Conservation (phyloP, 2,888 invertebrate species). For the Netelia melanura region DNA sequence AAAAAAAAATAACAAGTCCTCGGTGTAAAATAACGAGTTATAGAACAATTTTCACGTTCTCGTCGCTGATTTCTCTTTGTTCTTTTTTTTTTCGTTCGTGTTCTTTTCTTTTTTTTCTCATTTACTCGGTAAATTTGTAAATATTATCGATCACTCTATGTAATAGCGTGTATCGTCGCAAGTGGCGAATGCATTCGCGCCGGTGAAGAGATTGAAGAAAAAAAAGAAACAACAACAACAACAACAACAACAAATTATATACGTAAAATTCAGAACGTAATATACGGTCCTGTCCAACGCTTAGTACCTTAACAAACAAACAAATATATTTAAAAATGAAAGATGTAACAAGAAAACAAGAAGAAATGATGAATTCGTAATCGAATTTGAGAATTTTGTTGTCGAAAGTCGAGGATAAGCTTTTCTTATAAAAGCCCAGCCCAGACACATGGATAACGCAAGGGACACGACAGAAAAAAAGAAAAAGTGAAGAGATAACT, state of each 20-base stretch:
- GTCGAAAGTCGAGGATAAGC: background rate
- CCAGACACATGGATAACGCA: background rate
- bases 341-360: too few species aligned
- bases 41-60: constrained; percentile 63
- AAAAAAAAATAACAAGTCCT: constrained; percentile 50
- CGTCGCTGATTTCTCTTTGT: constrained; percentile 48
- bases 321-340: background rate
- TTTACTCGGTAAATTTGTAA: background rate
- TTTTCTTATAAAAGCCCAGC: background rate
- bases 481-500: background rate
- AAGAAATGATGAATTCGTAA: too few species aligned
- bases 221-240: constrained; percentile 19
- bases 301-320: constrained; percentile 38
- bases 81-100: background rate
- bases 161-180: constrained; percentile 17
- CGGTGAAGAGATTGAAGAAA: constrained; percentile 6
- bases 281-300: constrained; percentile 47
- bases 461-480: background rate
- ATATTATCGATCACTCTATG: constrained; percentile 32
- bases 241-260: constrained; percentile 37
- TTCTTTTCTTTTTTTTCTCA: constrained; percentile 14
- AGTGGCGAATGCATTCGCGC: constrained; percentile 30
- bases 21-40: constrained; percentile 65
- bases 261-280: constrained; percentile 48
- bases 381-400: background rate